Evolutionary conservation across 2,797 vertebrate species (phyloP).

Genomic region (Sebastes diploproa): DNA sequence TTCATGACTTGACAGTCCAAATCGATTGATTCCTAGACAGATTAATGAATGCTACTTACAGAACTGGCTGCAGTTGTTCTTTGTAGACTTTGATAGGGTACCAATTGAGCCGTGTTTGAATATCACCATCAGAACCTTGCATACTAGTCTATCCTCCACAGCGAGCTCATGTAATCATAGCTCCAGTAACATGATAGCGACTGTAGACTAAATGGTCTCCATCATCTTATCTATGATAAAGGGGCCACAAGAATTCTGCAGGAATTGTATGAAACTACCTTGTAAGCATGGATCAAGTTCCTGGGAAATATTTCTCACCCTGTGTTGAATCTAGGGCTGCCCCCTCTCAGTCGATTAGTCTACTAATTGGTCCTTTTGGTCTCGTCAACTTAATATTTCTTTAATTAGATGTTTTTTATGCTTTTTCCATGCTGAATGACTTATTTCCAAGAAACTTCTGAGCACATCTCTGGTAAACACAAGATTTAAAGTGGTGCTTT

Average conservation of each 20-base stretch:
- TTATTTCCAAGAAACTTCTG: too few relatives aligned
- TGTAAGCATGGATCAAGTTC: background rate
- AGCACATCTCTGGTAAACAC: too few relatives aligned
- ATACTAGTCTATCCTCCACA: rapidly evolving
- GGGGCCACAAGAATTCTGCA: background rate
- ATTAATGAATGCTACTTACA: background rate
- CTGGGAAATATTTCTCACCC: background rate
- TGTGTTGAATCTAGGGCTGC: background rate
- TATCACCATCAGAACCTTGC: background rate
- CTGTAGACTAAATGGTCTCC: background rate
- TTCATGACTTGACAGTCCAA: background rate
- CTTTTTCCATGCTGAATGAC: too few relatives aligned
- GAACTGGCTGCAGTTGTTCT: background rate
- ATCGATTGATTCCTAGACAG: background rate
- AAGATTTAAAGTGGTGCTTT: too few relatives aligned
- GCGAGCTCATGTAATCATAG: background rate
- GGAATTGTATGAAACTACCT: background rate
- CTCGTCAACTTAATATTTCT: too few relatives aligned
- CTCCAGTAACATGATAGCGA: background rate
- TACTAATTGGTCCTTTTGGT: too few relatives aligned
- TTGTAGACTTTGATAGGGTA: background rate
- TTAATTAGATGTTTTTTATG: too few relatives aligned
- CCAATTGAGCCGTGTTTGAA: background rate
- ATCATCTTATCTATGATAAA: background rate
- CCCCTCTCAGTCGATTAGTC: too few relatives aligned